Base-by-base conservation (phyloP, 2,113 vertebrate species). In the Hippoglossus stenolepis region DNA sequence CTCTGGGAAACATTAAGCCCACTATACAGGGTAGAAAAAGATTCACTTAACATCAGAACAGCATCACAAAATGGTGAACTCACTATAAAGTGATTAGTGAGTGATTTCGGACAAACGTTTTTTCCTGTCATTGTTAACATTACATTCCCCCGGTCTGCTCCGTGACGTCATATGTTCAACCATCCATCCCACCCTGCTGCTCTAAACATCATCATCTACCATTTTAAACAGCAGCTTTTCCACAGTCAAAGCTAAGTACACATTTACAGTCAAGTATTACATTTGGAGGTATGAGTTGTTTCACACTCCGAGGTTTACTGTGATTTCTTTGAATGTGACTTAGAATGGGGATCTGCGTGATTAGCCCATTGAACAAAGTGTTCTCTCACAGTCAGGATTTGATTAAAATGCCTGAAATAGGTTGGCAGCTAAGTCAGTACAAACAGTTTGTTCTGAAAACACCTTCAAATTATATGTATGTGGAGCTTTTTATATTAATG, bases 191-290 rank as follows among this genome's bases (percentile, higher is more conserved):
- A 60, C 58, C 13, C 65, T 13, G 11, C 49, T 24, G 59, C 53
- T 51, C 20, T 9, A 47, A 47, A 18, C 5, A 14, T 4, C 23
- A 47, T 18, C 45, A 24, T 3, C 40, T 17, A 21, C 21, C 20
- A 23, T 59, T 58, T 70, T 6, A 70, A 45, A 38, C 20, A 14
- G 24, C n/a, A 51, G 2, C 47, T 51, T 51, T 43, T 31, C 11
- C 12, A 7, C 49, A 20, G 59, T 20, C 1, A 79, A 80, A 86
- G 76, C 59, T 83, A 77, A 70, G 12, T 31, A 21, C 70, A 83
- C 61, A 73, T 70, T 79, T 65, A 17, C 35, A 72, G 51, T 70
- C 67, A 65, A 31, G 62, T 47, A 24, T 60, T 75, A 31, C 13
- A 62, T 70, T 58, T 65, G 26, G 62, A 59, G 8, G 7, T 2